Percentiles rank a stretch among this genome's conserved stretches.
Conservation (phyloP, 2,113 vertebrate genomes). For the Nematolebias whitei region DNA sequence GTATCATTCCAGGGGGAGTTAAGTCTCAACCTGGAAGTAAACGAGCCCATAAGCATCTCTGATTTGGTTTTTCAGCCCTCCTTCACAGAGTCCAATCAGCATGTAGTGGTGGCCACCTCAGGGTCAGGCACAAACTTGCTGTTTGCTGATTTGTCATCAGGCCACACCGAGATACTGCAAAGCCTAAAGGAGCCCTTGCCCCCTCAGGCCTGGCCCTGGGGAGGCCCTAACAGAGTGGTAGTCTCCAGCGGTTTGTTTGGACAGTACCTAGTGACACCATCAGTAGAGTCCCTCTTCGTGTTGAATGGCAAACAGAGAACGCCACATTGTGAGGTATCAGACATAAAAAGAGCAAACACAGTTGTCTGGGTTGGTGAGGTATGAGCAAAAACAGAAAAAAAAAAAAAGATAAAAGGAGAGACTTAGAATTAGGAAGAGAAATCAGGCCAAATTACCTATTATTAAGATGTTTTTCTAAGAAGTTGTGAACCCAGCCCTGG, state of each 20-base stretch:
- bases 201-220: conserved; percentile 86
- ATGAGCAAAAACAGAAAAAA: conserved; percentile 78
- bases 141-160: conserved; percentile 87
- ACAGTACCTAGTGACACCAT: conserved; percentile 90
- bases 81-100: conserved; percentile 86
- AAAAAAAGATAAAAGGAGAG: conserved; percentile 14
- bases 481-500: conserved; percentile 77
- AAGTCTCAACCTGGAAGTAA: conserved; percentile 73
- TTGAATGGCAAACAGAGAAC: conserved; percentile 87
- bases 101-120: conserved; percentile 85
- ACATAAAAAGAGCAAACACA: conserved; percentile 87
- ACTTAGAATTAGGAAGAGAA: conserved; percentile 31
- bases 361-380: conserved; percentile 96
- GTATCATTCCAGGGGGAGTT: conserved; percentile 86
- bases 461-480: conserved; percentile 67
- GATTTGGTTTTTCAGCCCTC: conserved; percentile 92
- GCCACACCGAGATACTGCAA: conserved; percentile 80
- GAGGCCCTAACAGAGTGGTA: conserved; percentile 83
- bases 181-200: conserved; percentile 85
- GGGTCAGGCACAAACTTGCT: conserved; percentile 84
- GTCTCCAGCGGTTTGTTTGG: conserved; percentile 92
- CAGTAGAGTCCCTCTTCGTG: conserved; percentile 89
- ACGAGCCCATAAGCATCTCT: conserved; percentile 74
- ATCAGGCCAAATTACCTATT: conserved; percentile 67
- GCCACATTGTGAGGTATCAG: conserved; percentile 91